phyloP scores from a whole-genome alignment of 2,888 invertebrate genomes.

The Azorinus chamasolen region DNA sequence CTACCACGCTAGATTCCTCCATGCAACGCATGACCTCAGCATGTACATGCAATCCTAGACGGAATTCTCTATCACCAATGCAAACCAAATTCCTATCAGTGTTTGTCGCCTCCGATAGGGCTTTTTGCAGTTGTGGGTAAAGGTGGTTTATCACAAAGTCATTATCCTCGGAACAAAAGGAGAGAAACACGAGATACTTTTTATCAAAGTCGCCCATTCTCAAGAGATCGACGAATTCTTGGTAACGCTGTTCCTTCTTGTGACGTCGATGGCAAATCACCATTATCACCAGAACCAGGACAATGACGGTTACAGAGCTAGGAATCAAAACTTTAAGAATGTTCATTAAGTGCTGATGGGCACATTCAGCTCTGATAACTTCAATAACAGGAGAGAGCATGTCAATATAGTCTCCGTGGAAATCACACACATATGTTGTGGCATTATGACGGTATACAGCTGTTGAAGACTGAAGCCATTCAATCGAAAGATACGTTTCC shows the following conservation, averaged over 20 bases:
- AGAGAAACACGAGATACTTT: slow-evolving; percentile 18
- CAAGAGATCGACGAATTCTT: slow-evolving; percentile 1
- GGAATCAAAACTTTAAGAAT: not conserved
- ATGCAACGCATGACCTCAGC: slow-evolving; percentile 33
- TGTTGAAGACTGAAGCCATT: slow-evolving; percentile 9
- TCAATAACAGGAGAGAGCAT: not conserved
- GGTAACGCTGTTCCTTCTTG: not conserved
- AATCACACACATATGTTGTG: not conserved
- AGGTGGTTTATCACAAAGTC: slow-evolving; percentile 19
- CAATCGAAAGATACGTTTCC: not conserved
- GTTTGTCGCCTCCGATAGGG: not conserved
- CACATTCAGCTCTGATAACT: not conserved
- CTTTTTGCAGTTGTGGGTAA: slow-evolving; percentile 14
- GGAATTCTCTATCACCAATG: slow-evolving; percentile 18
- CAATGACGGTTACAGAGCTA: not conserved
- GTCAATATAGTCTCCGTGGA: not conserved
- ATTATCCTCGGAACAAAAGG: slow-evolving; percentile 26
- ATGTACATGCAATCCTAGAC: slow-evolving; percentile 18
- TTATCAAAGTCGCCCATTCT: not conserved
- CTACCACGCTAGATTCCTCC: slow-evolving; percentile 26
- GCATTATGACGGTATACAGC: not conserved
- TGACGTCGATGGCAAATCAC: not conserved
- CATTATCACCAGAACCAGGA: not conserved
- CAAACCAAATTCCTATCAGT: slow-evolving; percentile 16
- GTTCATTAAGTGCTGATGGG: not conserved